Evolutionary conservation across 2,888 invertebrate species (phyloP).

Genomic region (Pyrocoelia pectoralis): DNA sequence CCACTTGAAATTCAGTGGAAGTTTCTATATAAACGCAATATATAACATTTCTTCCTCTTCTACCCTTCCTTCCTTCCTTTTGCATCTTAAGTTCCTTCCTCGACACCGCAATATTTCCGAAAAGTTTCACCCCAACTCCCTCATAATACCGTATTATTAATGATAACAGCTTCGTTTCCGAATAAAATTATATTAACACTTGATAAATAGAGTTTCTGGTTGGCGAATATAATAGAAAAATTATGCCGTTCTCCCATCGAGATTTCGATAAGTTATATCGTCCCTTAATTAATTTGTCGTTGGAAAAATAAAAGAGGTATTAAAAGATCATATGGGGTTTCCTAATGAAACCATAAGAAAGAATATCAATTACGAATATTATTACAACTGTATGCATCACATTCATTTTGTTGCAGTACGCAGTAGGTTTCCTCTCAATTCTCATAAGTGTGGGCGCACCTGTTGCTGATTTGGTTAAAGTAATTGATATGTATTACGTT

Average conservation of each 20-base stretch:
- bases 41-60: constrained; percentile 42
- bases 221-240: constrained; percentile 24
- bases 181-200: constrained; percentile 41
- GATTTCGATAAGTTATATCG: not conserved
- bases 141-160: constrained; percentile 47
- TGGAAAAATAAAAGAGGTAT: not conserved
- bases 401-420: no score
- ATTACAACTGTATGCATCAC: constrained; percentile 9
- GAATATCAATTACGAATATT: constrained; percentile 22
- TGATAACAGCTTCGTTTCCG: constrained; percentile 35
- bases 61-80: constrained; percentile 33
- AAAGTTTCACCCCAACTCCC: constrained; percentile 33
- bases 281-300: not conserved
- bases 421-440: no score
- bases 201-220: constrained; percentile 36
- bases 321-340: constrained; percentile 16
- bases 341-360: constrained; percentile 20
- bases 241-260: constrained; percentile 18
- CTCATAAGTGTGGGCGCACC: no score
- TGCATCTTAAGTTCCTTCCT: constrained; percentile 37
- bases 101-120: constrained; percentile 34
- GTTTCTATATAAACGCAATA: constrained; percentile 44
- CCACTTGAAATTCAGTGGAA: constrained; percentile 48
- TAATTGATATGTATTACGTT: no score
- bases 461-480: no score